Evolutionary conservation across 2,113 vertebrate genomes (phyloP), one percentile per base, ranked within the genome.

Genomic region (Rhodinocichla rosea): DNA sequence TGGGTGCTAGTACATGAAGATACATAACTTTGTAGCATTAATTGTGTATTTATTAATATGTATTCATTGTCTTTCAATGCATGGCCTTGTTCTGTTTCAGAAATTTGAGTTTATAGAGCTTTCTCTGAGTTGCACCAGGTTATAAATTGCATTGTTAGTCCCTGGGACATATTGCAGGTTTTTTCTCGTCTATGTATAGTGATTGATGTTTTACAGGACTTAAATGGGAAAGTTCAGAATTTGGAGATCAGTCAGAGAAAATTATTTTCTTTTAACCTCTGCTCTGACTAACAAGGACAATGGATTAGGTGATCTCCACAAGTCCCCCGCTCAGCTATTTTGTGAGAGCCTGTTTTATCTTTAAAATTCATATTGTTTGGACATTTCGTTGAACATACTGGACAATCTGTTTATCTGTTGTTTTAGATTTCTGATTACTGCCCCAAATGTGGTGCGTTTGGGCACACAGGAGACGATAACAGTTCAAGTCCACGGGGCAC

Each of bases 381-480:
- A 32, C 23, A 62, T 45, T 45, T 52, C 30, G 39, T 22, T 79
- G 8, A 80, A 24, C 16, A 6, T 52, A 30, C 20, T 47, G 26
- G 42, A 52, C 8, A 63, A 67, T 59, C 21, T 80, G 18, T 55
- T 93, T 92, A 49, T 83, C 13, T 89, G 11, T 86, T 65, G n/a
- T 15, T 92, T 42, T 79, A 98, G 98, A 53, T 98, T 77, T 86
- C 95, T 98, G 16, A 96, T 98, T 78, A 97, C 96, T 79, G 95
- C 97, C n/a, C 98, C 98, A 62, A 97, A 97, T 68, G 92, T 97
- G 53, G 70, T 98, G 16, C 97, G 97, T 37, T 14, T 98, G 81
- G 98, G 95, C 40, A 97, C 69, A 56, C 26, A 92, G 2, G 97
- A 97, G 89, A 98, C 92, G 1, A 42, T 98, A 92, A 97, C 97